Evolutionary conservation across 2,113 vertebrate species (phyloP), one percentile per base, ranked within the genome.

Genomic region (Suncus etruscus): DNA sequence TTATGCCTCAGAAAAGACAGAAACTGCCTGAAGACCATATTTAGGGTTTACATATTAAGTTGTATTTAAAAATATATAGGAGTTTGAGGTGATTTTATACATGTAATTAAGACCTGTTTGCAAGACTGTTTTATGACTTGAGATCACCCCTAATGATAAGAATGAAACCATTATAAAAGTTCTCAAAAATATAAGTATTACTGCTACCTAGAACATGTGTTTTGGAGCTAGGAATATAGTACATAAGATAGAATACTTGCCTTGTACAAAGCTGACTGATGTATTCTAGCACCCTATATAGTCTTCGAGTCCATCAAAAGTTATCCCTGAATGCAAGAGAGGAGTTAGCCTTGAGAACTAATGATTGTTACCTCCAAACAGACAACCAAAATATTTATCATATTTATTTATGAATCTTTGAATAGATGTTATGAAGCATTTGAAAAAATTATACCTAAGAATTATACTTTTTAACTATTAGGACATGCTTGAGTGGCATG

Each of bases 111-210:
- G 76, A 54, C 11, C 32, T 63, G 1, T 11, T 72, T 76, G 75
- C 8, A 83, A 45, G 29, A 32, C 76, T 73, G 14, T 68, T 79
- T 83, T 83, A 61, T 20, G 6, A 54, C 58, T 61, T 61, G 18
- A 61, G 58, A 61, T 7, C 58, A 61, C 12, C 58, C 18, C 58
- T 61, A 50, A 75, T n/a, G 7, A 45, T 48, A 75, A 69, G 24
- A 7, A 39, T 63, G 48, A 78, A 61, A 32, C 24, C 27, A 61
- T 47, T 27, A 72, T 29, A 16, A 6, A 73, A n/a, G 22, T 27
- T 83, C 79, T 77, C 20, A 63, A 70, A 75, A 89, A 80, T 24
- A 8, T 16, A 89, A 48, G 24, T 77, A 63, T 63, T 85, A 82
- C 68, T 54, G 9, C 27, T 88, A 90, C 31, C 61, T 39, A 27